Evolutionary conservation across 2,113 vertebrate species (phyloP).

Genomic region (Rousettus leschenaultii): DNA sequence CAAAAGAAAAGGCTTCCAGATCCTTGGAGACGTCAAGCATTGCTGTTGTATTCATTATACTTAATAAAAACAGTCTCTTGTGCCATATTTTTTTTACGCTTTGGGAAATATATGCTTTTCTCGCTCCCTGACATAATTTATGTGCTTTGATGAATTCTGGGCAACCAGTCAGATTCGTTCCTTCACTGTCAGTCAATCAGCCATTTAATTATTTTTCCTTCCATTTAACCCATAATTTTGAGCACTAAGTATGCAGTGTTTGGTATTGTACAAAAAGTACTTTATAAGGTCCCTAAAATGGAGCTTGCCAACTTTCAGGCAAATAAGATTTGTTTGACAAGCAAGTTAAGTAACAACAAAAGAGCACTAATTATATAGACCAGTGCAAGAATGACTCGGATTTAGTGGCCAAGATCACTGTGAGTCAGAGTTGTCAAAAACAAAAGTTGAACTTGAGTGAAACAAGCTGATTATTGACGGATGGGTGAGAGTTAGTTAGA

Average conservation of each 20-base stretch:
- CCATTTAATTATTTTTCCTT: constrained; percentile 1
- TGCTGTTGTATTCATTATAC: neutral
- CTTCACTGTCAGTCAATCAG: neutral
- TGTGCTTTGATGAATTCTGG: constrained; percentile 28
- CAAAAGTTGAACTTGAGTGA: neutral
- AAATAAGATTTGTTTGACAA: neutral
- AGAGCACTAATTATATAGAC: neutral
- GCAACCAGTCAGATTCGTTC: neutral
- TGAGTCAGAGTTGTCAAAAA: neutral
- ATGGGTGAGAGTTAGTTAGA: neutral
- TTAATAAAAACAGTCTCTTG: neutral
- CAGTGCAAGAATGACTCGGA: neutral
- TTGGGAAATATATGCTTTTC: neutral
- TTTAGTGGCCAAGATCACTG: neutral
- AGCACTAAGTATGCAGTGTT: neutral
- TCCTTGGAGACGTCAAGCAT: neutral
- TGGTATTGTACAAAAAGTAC: neutral
- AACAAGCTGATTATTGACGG: neutral
- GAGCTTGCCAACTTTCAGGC: neutral
- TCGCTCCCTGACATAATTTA: neutral
- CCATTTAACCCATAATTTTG: constrained; percentile 8
- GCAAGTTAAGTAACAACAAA: neutral
- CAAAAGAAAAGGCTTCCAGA: neutral
- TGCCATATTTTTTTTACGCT: neutral
- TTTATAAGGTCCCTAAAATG: neutral